Conservation (phyloP, 2,888 invertebrate genomes). For the Sarcophaga caerulescens region DNA sequence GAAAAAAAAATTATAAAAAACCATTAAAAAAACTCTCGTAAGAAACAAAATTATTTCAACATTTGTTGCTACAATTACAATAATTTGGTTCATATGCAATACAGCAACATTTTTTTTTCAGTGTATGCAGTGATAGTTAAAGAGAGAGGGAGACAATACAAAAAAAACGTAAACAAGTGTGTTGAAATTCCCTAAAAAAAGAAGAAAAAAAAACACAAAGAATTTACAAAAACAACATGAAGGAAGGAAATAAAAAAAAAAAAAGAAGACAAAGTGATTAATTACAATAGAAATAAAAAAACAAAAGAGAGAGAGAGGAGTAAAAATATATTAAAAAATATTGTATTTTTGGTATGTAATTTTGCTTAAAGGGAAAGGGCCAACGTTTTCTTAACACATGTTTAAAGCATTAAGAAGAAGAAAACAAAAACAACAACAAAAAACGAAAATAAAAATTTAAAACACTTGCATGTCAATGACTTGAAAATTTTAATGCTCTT, state of each 20-base stretch:
- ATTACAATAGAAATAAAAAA: not conserved
- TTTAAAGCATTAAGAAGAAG: not conserved
- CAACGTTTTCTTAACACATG: not conserved
- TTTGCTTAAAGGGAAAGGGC: not conserved
- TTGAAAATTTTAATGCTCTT: not conserved
- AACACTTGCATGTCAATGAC: not conserved
- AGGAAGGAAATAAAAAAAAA: not conserved
- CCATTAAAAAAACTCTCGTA: too few species aligned
- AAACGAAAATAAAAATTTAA: not conserved
- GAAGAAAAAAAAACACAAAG: conserved; percentile 1
- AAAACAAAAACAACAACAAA: not conserved
- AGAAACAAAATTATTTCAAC: too few species aligned
- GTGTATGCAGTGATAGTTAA: not conserved
- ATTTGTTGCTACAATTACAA: too few species aligned
- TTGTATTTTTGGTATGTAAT: not conserved
- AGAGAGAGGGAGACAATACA: not conserved
- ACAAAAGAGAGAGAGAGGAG: not conserved
- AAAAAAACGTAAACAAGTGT: conserved; percentile 47
- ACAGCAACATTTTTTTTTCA: not conserved
- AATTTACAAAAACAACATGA: conserved; percentile 1
- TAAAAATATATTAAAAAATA: too few species aligned
- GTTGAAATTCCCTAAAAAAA: conserved; percentile 37
- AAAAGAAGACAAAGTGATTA: not conserved
- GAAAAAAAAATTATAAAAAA: too few species aligned
- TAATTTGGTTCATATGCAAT: too few species aligned